phyloP scores from a whole-genome alignment of 2,888 invertebrate species.

The Girardia tigrina region DNA sequence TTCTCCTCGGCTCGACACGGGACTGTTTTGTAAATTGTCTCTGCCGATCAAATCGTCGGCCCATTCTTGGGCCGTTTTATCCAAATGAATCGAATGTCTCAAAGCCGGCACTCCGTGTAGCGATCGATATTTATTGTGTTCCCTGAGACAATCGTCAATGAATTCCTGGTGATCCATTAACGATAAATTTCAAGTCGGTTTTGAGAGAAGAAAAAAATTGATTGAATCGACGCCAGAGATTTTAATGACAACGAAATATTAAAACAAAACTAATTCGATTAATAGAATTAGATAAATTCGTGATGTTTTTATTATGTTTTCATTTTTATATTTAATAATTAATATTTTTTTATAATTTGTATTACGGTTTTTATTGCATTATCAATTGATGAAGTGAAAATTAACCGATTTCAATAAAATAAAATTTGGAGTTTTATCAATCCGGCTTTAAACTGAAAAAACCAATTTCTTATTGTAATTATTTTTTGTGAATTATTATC shows the following conservation, averaged over 20 bases:
- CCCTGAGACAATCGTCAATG: conserved; percentile 27
- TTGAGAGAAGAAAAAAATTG: background rate
- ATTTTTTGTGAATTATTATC: no score
- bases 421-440: no score
- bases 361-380: no score
- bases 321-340: no score
- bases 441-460: no score
- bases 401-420: no score
- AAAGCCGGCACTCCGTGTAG: conserved; percentile 28
- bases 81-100: conserved; percentile 20
- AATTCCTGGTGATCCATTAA: conserved; percentile 27
- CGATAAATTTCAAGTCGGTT: background rate
- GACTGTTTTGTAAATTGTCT: conserved; percentile 32
- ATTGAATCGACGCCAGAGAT: conserved; percentile 11
- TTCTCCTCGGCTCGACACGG: conserved; percentile 35
- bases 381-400: no score
- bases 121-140: conserved; percentile 31
- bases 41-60: conserved; percentile 28
- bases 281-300: no score
- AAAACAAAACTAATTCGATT: no score
- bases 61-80: conserved; percentile 36
- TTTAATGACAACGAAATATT: background rate
- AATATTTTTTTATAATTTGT: no score
- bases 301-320: no score
- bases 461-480: no score